Evolutionary conservation across 2,888 invertebrate genomes (phyloP), one percentile per base, ranked within the genome.

Genomic region (Catocala fraxini): DNA sequence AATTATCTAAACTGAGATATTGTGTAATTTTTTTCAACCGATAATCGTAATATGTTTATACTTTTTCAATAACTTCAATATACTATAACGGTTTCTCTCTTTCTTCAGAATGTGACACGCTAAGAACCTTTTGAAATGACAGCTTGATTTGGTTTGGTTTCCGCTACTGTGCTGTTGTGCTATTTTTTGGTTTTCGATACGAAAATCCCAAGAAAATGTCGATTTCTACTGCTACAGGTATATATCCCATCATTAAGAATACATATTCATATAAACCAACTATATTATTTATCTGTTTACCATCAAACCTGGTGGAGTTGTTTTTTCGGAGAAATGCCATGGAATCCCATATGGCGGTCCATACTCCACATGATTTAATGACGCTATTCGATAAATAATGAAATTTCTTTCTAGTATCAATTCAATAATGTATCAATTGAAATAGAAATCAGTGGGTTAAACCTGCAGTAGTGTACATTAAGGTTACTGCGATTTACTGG

Each of bases 91-190:
- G 45, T 63, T 61, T 52, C 57, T 59, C 52, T 55, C 60, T 58
- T 65, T 57, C 71, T 67, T 73, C 74, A 77, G 83, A 90, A 84
- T 86, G 83, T 81, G 86, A 88, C 88, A 83, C 68, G 60, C 66
- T 76, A 89, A 88, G 84, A 87, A 89, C 90, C 92, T 91, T 89
- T 89, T 84, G 85, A 84, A 89, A 89, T 93, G 93, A 93, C 93
- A 93, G 93, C 93, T 93, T 93, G 93, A 93, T 92, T 93, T 92
- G 92, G 93, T 93, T 93, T 93, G 93, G 93, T 93, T 93, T 93
- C 93, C 93, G 93, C 93, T 91, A 91, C 93, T 93, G 93, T 93
- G 90, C 93, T 93, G 87, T 92, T 92, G 93, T 92, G 90, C 91
- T 92, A 93, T 92, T 93, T 93, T 92, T 90, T 87, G 86, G 88